A percentile compares a stretch with the other conserved stretches of the same genome.
These are phyloP conservation scores for Smutsia temminckii DNA, from an alignment of 2,797 vertebrate genomes.

Conservation along the genomic window DNA sequence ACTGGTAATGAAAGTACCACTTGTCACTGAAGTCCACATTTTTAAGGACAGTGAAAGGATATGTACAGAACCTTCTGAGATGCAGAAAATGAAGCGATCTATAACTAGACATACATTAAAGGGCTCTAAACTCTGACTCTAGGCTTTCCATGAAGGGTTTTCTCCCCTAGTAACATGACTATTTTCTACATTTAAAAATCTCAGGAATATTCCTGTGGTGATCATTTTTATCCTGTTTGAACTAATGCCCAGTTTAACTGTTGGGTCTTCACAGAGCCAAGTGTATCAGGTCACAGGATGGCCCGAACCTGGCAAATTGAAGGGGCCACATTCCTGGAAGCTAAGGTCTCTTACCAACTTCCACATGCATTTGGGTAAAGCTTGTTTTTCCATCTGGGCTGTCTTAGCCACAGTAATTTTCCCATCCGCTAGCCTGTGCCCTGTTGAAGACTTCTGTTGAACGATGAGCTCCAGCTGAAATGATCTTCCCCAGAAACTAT, in stretches of 20 bases:
- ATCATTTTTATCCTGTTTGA: slow-evolving; percentile 38
- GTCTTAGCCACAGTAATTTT: slow-evolving; percentile 55
- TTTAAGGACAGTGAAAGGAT: background rate
- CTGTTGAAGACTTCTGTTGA: slow-evolving; percentile 6
- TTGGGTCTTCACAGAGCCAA: background rate
- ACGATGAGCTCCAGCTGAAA: slow-evolving; percentile 56
- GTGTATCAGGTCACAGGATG: background rate
- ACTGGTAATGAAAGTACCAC: background rate
- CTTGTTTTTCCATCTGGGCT: slow-evolving; percentile 11
- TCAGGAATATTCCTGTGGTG: slow-evolving; percentile 31
- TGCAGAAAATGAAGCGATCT: background rate
- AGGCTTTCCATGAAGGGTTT: background rate
- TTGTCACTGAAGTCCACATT: background rate
- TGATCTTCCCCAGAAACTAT: slow-evolving; percentile 65
- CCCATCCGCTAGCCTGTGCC: background rate
- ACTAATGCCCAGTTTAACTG: background rate
- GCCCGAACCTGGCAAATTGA: background rate
- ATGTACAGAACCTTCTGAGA: background rate
- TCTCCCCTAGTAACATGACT: background rate
- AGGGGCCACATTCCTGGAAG: background rate
- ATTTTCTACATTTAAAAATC: slow-evolving; percentile 42
- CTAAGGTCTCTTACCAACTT: slow-evolving; percentile 43
- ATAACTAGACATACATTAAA: background rate
- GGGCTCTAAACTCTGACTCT: background rate
- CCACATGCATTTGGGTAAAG: background rate